Base-by-base conservation (phyloP, 2,113 vertebrate genomes). In the Onychorhynchus coronatus region DNA sequence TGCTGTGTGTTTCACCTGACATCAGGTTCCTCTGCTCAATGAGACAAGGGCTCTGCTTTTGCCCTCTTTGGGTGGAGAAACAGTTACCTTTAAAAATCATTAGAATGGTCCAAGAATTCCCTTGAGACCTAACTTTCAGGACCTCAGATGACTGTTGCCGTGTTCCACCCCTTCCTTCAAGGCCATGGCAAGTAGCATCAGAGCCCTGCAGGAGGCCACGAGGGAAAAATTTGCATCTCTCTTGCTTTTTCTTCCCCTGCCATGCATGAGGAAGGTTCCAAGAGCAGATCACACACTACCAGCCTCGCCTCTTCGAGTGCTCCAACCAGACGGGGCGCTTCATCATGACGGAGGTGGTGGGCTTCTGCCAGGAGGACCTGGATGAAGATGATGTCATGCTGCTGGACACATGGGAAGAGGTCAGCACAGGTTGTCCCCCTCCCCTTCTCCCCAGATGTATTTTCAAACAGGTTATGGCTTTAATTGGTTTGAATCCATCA, bases 341-440 rank as follows among this genome's bases (percentile, higher is more conserved):
- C 93, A 97, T 97, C 88, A 98, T 99, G 97, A 99, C 98, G 0
- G 99, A 99, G 95, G 97, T 99, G 73, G 96, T 97, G 2, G 97
- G 98, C 77, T 99, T 99, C 31, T 96, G 97, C 66, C 99, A 99
- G 97, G 98, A 98, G 17, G 99, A 99, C 96, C 96, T 99, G 96
- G 99, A 99, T 22, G 98, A 99, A 91, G 99, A 99, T 27, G 99
- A 99, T 19, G 98, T 99, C 71, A 99, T 99, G 99, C 94, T 99
- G 35, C 94, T 99, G 93, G 99, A 99, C 95, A 99, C 99, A 2
- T 99, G 99, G 99, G 98, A 99, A 95, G 99, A 99, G 98, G 99
- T 99, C 86, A 97, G 98, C 37, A 52, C n/a, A n/a, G 42, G 44
- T 46, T 42, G 42, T 46, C n/a, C 11, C 24, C 16, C 15, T 76